Conservation (phyloP, 2,113 vertebrate genomes). For the Phoenicopterus ruber region DNA sequence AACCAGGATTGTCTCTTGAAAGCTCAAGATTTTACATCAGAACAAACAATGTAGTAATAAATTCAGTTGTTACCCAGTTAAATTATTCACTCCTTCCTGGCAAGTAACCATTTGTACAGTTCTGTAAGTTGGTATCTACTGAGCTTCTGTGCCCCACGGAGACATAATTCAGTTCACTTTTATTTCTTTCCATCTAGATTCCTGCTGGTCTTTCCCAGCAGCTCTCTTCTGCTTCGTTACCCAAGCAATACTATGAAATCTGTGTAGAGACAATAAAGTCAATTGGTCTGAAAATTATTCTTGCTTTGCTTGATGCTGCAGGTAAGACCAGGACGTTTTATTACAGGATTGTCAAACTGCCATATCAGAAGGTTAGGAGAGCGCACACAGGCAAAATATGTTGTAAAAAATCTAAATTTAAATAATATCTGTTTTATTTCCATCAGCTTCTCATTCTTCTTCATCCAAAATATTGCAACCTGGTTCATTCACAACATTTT, state of each 20-base stretch:
- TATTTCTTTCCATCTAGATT: not conserved
- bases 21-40: not conserved
- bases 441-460: not conserved
- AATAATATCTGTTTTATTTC: not conserved
- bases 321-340: not conserved
- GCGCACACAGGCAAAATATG: not conserved
- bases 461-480: not conserved
- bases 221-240: conserved; percentile 35
- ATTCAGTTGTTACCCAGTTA: not conserved
- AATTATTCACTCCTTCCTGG: not conserved
- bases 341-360: not conserved
- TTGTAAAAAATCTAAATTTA: not conserved
- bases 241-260: conserved; percentile 40
- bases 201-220: conserved; percentile 33
- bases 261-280: conserved; percentile 27
- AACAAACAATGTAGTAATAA: not conserved
- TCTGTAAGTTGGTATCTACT: not conserved
- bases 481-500: not conserved
- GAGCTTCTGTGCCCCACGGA: not conserved
- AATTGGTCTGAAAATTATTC: conserved; percentile 54
- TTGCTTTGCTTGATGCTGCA: not conserved
- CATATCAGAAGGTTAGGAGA: not conserved
- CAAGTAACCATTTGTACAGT: not conserved
- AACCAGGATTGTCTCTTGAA: not conserved
- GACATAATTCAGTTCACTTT: conserved; percentile 16